Base-by-base conservation (phyloP, 2,113 vertebrate genomes). In the Origma solitaria region DNA sequence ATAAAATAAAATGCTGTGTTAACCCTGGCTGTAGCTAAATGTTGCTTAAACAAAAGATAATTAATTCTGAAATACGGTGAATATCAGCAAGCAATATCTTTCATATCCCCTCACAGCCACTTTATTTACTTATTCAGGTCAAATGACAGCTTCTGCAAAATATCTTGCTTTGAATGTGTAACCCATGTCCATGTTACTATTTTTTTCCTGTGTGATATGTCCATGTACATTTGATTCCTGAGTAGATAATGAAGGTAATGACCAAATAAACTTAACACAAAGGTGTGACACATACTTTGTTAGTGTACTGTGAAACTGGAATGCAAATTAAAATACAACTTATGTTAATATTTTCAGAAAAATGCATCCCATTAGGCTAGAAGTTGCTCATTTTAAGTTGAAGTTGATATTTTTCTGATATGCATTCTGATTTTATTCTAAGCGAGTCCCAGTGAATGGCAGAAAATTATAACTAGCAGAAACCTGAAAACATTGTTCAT, bases 181-280 rank as follows among this genome's bases (percentile, higher is more conserved):
- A 77, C 24, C 54, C 82, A 27, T 64, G 22, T 22, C 88, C 82
- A 16, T 11, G 13, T 38, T 85, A 71, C 23, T 40, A 28, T 31
- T 62, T 58, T 94, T 88, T 76, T 72, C 45, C 77, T 50, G 13
- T 50, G 38, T 31, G 76, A 57, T 61, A 42, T 50, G 68, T 91
- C 71, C 49, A 57, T 10, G 13, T 65, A 83, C 53, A 38, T 57
- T 62, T 3, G 17, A 91, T 86, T 93, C 79, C 65, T 81, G 77
- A 89, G 93, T 37, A 96, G 76, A 94, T 90, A 97, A 97, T 89
- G 79, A 95, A 93, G 50, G 66, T 80, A 94, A 93, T 54, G 77
- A 97, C 86, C 81, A 97, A 97, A 95, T 90, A 94, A 97, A 96
- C 94, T 94, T 97, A 96, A 97, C 92, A 84, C 66, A 94, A 94